Conservation (phyloP, 2,888 invertebrate genomes). For the Choreutis nemorana region DNA sequence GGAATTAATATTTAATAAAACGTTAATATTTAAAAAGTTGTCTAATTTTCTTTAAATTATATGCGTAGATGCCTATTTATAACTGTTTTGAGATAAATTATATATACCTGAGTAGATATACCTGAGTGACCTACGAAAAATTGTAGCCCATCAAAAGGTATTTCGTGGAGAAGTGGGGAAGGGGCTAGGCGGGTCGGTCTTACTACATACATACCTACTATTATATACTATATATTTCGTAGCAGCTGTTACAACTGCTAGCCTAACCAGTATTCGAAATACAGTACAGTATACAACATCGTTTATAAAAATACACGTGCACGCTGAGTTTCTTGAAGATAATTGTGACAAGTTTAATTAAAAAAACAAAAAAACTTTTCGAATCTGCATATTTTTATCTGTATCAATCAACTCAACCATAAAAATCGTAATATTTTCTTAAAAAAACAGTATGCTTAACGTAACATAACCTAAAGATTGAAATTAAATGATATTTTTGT, state of each 20-base stretch:
- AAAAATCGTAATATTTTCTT: constrained; percentile 1
- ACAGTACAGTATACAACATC: constrained; percentile 7
- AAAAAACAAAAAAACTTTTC: constrained; percentile 1
- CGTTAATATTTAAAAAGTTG: constrained; percentile 11
- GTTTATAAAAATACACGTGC: constrained; percentile 7
- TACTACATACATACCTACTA: constrained; percentile 6
- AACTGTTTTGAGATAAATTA: constrained; percentile 7
- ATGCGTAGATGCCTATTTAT: constrained; percentile 10
- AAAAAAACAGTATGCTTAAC: constrained; percentile 7
- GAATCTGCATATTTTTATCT: constrained; percentile 1
- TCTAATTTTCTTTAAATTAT: constrained; percentile 10
- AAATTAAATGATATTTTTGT: no score
- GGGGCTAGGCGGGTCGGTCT: constrained; percentile 6
- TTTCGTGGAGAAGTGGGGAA: constrained; percentile 7
- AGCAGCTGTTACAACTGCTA: no score
- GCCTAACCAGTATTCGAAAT: constrained; percentile 6
- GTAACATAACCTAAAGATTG: constrained; percentile 7
- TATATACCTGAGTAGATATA: no score
- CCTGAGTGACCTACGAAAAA: constrained; percentile 9
- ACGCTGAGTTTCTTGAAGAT: constrained; percentile 7
- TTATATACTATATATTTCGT: constrained; percentile 6
- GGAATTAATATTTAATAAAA: constrained; percentile 10
- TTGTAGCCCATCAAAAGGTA: constrained; percentile 7
- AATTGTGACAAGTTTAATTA: constrained; percentile 7
- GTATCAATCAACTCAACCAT: constrained; percentile 3